Conservation (phyloP, 1,140 invertebrate species). For the Zaprionus taronus region DNA sequence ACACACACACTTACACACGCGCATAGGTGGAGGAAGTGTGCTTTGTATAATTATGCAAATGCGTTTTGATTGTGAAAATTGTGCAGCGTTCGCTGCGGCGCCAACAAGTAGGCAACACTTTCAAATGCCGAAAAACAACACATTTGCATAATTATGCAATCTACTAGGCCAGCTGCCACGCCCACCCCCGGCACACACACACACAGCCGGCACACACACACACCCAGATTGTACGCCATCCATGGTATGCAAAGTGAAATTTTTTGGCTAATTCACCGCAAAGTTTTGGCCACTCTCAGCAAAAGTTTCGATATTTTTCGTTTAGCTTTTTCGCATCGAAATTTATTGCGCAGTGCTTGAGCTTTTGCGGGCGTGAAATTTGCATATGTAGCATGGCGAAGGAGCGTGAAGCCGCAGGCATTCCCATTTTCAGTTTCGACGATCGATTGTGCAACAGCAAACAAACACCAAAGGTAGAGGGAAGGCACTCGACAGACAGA, state of each 20-base stretch:
- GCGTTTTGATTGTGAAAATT: conserved; percentile 75
- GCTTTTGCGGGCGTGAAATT: conserved; percentile 35
- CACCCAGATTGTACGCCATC: background rate
- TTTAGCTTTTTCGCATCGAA: conserved; percentile 45
- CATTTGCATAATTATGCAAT: conserved; percentile 83
- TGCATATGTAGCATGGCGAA: conserved; percentile 37
- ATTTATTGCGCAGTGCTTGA: conserved; percentile 48
- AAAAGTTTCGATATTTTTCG: conserved; percentile 60
- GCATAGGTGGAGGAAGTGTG: conserved; percentile 23
- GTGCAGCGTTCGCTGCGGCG: conserved; percentile 39
- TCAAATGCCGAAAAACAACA: conserved; percentile 62
- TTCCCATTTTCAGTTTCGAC: background rate
- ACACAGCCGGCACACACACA: conserved; percentile 4
- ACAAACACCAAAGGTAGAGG: too few species aligned
- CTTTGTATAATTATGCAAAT: conserved; percentile 78
- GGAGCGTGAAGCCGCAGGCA: background rate
- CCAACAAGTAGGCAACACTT: conserved; percentile 78
- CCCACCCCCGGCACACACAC: conserved; percentile 36
- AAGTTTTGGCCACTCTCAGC: conserved; percentile 51
- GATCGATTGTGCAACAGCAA: background rate
- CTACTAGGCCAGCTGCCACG: conserved; percentile 54
- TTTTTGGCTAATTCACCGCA: conserved; percentile 69
- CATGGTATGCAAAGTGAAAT: conserved; percentile 37
- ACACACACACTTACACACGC: conserved; percentile 17
- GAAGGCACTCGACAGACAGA: too few species aligned